Conservation (phyloP, 2,888 invertebrate species). For the Ormyrus nitidulus region DNA sequence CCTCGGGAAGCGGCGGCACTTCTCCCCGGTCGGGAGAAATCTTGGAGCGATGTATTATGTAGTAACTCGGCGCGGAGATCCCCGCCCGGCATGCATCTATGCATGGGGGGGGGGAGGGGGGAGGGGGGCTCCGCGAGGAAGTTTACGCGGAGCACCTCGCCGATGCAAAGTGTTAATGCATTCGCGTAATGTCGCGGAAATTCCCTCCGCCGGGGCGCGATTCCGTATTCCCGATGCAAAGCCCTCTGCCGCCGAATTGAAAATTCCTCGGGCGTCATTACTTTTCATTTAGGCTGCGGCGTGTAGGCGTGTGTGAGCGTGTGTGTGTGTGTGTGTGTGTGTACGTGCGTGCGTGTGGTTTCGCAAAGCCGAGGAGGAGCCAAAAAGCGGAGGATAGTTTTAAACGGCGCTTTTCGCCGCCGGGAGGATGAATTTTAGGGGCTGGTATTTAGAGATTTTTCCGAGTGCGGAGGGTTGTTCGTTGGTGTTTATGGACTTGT, state of each 20-base stretch:
- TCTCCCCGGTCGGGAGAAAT: background rate
- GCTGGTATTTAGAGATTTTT: too few species aligned
- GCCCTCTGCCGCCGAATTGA: constrained; percentile 46
- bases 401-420: background rate
- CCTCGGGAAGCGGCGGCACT: too few species aligned
- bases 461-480: too few species aligned
- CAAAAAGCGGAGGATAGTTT: background rate
- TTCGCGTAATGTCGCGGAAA: constrained; percentile 44
- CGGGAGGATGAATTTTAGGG: background rate
- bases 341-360: too few species aligned
- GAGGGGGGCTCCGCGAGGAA: background rate
- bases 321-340: too few species aligned
- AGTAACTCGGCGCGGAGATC: constrained; percentile 67
- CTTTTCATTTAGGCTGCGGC: constrained; percentile 41
- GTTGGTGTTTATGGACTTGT: too few species aligned
- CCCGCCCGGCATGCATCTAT: constrained; percentile 57
- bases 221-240: constrained; percentile 53
- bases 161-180: constrained; percentile 52
- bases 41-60: constrained; percentile 70
- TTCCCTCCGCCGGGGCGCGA: background rate
- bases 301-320: background rate
- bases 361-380: constrained; percentile 15
- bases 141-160: background rate
- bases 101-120: constrained; percentile 30
- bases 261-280: constrained; percentile 48